Percentiles rank a stretch among this genome's conserved stretches.
Evolutionary conservation across 2,113 vertebrate species (phyloP).

Genomic region (Eolophus roseicapilla): DNA sequence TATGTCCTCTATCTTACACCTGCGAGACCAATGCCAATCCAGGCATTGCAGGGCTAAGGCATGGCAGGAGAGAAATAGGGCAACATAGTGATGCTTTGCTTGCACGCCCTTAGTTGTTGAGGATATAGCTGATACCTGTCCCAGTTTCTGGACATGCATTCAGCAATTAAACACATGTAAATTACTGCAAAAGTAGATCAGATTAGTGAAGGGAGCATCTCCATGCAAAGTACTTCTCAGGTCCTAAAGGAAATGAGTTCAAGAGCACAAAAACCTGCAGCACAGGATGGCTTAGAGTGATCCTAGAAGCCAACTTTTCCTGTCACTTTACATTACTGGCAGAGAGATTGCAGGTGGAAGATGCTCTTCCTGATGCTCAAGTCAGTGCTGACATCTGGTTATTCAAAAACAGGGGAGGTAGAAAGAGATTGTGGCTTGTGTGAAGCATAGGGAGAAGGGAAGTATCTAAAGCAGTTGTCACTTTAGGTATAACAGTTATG

Average conservation of each 20-base stretch:
- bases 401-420: not conserved
- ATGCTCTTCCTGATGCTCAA: not conserved
- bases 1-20: not conserved
- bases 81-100: not conserved
- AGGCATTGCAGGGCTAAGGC: not conserved
- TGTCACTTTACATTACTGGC: not conserved
- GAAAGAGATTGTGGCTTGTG: not conserved
- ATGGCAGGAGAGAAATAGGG: conserved; percentile 17
- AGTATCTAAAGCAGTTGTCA: not conserved
- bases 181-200: conserved; percentile 60
- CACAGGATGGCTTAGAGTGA: not conserved
- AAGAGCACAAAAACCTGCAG: not conserved
- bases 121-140: conserved; percentile 10
- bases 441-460: not conserved
- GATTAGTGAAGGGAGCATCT: conserved; percentile 2
- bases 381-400: not conserved
- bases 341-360: not conserved
- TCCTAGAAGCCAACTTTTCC: not conserved
- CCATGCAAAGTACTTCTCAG: not conserved
- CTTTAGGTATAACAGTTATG: not conserved
- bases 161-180: conserved; percentile 60
- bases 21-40: not conserved
- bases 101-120: not conserved
- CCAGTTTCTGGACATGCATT: conserved; percentile 35
- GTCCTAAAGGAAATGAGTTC: conserved; percentile 18